These are phyloP conservation scores for Ptychodera flava DNA, from an alignment of 35 echinoderm and acorn worm genomes.

Conservation along the genomic window DNA sequence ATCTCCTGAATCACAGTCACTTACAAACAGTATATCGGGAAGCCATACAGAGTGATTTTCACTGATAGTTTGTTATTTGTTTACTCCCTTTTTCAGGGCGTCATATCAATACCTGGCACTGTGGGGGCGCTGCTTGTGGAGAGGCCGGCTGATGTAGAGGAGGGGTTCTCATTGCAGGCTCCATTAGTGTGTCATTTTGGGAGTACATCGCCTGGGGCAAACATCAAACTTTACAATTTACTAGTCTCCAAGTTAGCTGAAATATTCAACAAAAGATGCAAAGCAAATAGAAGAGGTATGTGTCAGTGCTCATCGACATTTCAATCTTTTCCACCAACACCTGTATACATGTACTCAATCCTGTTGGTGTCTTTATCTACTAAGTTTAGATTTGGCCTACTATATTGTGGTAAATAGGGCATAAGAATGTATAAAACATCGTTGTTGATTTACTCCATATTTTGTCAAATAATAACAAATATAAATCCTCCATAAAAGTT, in stretches of 20 bases:
- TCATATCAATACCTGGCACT: slow-evolving; percentile 86
- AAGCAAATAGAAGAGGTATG: slow-evolving; percentile 63
- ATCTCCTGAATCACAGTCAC: too few species aligned
- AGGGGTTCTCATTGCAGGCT: slow-evolving; percentile 78
- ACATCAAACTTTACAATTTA: slow-evolving; percentile 89
- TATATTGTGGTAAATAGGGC: not conserved
- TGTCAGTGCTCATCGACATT: too few species aligned
- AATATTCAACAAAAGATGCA: slow-evolving; percentile 69
- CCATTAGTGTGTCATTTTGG: slow-evolving; percentile 95
- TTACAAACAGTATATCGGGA: too few species aligned
- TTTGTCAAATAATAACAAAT: too few species aligned
- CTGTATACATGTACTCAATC: too few species aligned
- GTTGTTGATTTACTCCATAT: too few species aligned
- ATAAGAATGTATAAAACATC: too few species aligned
- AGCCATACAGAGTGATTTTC: too few species aligned
- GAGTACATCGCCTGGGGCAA: slow-evolving; percentile 45
- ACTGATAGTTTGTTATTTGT: too few species aligned
- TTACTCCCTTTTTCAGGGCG: slow-evolving; percentile 41
- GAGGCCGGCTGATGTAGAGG: slow-evolving; percentile 84
- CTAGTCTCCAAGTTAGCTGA: slow-evolving; percentile 70
- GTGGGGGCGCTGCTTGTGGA: slow-evolving; percentile 85
- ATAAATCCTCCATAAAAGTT: too few species aligned
- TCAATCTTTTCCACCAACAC: too few species aligned
- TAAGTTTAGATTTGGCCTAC: not conserved
- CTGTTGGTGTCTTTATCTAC: not conserved